These are phyloP conservation scores for Telmatochromis brichardi DNA, from an alignment of 2,113 vertebrate genomes.

Conservation along the genomic window DNA sequence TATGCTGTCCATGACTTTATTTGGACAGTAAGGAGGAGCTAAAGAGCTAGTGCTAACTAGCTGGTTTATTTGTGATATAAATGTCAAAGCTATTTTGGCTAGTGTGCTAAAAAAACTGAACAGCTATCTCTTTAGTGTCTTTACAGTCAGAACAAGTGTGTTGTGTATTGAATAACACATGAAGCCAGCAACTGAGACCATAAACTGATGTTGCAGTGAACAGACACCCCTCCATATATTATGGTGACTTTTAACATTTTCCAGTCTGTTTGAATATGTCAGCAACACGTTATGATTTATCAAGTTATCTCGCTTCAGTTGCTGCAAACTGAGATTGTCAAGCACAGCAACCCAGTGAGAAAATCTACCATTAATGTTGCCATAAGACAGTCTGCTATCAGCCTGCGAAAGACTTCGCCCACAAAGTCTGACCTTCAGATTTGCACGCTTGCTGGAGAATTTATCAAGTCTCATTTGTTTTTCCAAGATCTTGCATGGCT, in stretches of 20 bases:
- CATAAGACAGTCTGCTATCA: neutral
- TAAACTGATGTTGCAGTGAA: neutral
- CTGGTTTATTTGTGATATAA: neutral
- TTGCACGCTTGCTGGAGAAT: neutral
- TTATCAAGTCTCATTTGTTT: neutral
- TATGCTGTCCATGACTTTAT: neutral
- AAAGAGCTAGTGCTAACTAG: neutral
- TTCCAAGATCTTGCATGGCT: slow-evolving; percentile 85
- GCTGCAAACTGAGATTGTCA: neutral
- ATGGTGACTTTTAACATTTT: neutral
- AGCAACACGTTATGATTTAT: neutral
- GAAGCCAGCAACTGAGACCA: neutral
- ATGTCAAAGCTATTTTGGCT: neutral
- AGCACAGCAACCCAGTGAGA: neutral
- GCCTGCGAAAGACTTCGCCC: neutral
- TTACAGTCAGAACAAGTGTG: neutral
- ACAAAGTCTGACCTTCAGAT: neutral
- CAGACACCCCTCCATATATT: neutral
- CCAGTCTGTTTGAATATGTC: neutral
- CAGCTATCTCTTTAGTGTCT: neutral
- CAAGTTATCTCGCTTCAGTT: neutral
- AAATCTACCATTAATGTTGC: neutral
- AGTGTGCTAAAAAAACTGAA: neutral
- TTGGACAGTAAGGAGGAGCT: neutral
- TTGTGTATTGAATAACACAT: neutral